A percentile compares a stretch with the other conserved stretches of the same genome.
phyloP scores from a whole-genome alignment of 2,888 invertebrate species.

The Cantharis nigra region DNA sequence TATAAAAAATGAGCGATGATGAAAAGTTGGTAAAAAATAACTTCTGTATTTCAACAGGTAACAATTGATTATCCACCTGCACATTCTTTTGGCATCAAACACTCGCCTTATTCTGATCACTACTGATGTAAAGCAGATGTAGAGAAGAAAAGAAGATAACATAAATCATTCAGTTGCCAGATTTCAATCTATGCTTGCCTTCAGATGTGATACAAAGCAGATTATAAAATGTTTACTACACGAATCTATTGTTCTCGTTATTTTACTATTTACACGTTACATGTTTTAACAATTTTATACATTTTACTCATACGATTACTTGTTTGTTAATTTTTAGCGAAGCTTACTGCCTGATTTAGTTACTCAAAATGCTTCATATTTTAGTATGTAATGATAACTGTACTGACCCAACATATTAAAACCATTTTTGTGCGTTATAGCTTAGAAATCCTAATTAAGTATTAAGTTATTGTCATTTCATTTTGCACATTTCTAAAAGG shows the following conservation, averaged over 20 bases:
- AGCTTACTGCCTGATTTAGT: neutral
- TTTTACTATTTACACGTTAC: conserved; percentile 12
- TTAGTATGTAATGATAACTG: neutral
- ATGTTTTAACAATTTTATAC: conserved; percentile 19
- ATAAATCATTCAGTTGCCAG: neutral
- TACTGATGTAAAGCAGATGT: conserved; percentile 39
- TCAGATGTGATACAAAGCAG: conserved; percentile 15
- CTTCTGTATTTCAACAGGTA: conserved; percentile 58
- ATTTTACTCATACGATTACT: conserved; percentile 8
- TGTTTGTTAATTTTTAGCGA: neutral
- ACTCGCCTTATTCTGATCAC: conserved; percentile 72
- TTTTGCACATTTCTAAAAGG: neutral
- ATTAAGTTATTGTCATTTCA: neutral
- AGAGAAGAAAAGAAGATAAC: neutral
- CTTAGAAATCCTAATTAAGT: neutral
- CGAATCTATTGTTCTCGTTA: conserved; percentile 3
- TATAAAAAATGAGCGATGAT: neutral
- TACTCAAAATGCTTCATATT: neutral
- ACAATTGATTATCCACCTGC: conserved; percentile 67
- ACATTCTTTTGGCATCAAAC: conserved; percentile 84
- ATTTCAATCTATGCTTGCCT: conserved; percentile 3
- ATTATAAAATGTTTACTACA: neutral
- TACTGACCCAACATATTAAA: neutral
- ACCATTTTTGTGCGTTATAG: neutral
- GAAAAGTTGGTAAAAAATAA: neutral